phyloP scores from a whole-genome alignment of 2,113 vertebrate species.

The Crotalus horridus region DNA sequence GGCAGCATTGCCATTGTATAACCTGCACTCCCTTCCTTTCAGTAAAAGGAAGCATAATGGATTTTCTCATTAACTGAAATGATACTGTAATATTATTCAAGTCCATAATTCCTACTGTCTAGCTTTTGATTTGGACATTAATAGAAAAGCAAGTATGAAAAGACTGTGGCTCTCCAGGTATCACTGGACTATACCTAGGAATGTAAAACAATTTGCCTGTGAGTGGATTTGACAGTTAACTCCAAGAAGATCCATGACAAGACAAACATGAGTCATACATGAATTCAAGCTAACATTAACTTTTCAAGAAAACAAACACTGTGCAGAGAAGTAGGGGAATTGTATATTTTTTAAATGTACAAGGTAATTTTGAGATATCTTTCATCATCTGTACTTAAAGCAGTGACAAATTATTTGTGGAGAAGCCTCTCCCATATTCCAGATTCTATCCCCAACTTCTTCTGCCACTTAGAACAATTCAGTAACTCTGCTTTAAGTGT shows the following conservation, averaged over 20 bases:
- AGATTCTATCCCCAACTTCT: not conserved
- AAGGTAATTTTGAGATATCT: not conserved
- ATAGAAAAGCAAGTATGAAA: not conserved
- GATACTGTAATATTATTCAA: not conserved
- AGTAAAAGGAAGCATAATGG: not conserved
- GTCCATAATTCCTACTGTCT: not conserved
- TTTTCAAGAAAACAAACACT: not conserved
- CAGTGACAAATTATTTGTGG: not conserved
- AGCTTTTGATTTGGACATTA: not conserved
- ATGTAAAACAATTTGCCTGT: not conserved
- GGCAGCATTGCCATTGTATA: not conserved
- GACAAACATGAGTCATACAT: not conserved
- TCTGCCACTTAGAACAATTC: not conserved
- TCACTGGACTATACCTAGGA: not conserved
- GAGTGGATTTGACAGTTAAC: not conserved
- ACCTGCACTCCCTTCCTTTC: not conserved
- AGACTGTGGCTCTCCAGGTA: not conserved
- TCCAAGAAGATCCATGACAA: not conserved
- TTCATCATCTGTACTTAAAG: not conserved
- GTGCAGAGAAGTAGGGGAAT: not conserved
- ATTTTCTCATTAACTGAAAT: not conserved
- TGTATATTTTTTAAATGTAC: not conserved
- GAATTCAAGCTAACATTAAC: not conserved
- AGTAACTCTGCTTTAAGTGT: not conserved
- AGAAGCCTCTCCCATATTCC: not conserved